Conservation (phyloP, 1,140 invertebrate genomes). For the Zaprionus davidi region DNA sequence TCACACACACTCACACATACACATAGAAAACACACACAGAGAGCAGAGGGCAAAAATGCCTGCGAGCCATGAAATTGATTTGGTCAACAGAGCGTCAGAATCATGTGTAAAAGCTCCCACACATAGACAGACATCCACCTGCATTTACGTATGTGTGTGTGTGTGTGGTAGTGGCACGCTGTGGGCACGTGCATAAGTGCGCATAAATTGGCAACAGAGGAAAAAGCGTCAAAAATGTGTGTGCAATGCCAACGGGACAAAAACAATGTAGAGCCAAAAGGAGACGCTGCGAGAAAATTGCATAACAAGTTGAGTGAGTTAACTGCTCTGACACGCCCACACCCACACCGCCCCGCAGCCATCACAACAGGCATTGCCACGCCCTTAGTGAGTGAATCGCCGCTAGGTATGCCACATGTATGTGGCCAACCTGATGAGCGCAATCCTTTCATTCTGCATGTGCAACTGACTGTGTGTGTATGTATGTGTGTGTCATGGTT, state of each 20-base stretch:
- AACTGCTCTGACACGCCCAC: conserved; percentile 1
- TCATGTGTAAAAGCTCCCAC: conserved; percentile 48
- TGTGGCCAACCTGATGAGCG: conserved; percentile 41
- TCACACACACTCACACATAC: conserved; percentile 20
- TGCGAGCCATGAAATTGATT: conserved; percentile 76
- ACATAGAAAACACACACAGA: conserved; percentile 29
- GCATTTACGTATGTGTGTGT: conserved; percentile 1
- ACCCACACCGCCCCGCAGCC: not conserved
- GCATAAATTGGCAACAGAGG: conserved; percentile 74
- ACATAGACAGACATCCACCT: not conserved
- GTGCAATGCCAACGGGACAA: conserved; percentile 22
- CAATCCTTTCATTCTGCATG: conserved; percentile 10
- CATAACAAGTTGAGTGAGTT: conserved; percentile 66
- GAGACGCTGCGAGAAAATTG: conserved; percentile 56
- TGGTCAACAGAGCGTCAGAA: conserved; percentile 63
- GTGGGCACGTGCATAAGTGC: conserved; percentile 69
- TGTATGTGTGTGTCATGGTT: conserved; percentile 14
- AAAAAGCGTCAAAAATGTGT: conserved; percentile 33
- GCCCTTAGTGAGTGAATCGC: not conserved
- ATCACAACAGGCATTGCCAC: not conserved
- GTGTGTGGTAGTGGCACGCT: conserved; percentile 6
- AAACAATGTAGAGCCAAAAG: conserved; percentile 52
- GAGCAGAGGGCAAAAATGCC: conserved; percentile 27
- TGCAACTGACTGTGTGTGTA: conserved; percentile 7
- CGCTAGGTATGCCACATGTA: conserved; percentile 46